phyloP scores from a whole-genome alignment of 1,140 invertebrate species.

The Drosophila orosa region DNA sequence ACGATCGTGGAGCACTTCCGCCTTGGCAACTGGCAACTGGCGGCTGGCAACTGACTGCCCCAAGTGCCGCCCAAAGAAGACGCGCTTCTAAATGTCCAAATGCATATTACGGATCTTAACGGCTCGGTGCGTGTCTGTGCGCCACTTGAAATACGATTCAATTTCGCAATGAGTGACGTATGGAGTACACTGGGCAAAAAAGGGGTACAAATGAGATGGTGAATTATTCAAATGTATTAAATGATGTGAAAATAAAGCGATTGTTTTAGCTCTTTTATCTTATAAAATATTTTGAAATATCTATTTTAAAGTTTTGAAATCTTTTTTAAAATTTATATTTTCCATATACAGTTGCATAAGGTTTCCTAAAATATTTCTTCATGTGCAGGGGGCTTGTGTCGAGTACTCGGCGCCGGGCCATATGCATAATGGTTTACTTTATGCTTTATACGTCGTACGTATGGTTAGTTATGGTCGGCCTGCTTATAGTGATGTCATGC shows the following conservation, averaged over 20 bases:
- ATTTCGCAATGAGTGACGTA: slow-evolving; percentile 58
- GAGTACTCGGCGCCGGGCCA: slow-evolving; percentile 28
- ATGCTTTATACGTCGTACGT: slow-evolving; percentile 32
- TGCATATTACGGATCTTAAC: slow-evolving; percentile 56
- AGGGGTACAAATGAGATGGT: accelerated
- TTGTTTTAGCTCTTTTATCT: too few species aligned
- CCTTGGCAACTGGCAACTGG: slow-evolving; percentile 26
- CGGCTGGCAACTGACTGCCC: slow-evolving; percentile 20
- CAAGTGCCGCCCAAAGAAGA: slow-evolving; percentile 36
- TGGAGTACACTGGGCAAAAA: not conserved
- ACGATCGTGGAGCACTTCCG: slow-evolving; percentile 62
- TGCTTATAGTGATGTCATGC: slow-evolving; percentile 76
- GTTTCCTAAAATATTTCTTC: not conserved
- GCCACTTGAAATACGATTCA: slow-evolving; percentile 76
- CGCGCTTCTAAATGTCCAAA: slow-evolving; percentile 54
- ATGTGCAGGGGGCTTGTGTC: not conserved
- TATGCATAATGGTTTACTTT: slow-evolving; percentile 49
- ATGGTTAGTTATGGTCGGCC: slow-evolving; percentile 71
- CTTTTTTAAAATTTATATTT: not conserved
- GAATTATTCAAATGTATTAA: not conserved
- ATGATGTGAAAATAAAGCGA: too few species aligned
- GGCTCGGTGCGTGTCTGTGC: slow-evolving; percentile 50
- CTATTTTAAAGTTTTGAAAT: too few species aligned
- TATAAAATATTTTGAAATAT: too few species aligned
- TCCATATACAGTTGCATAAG: not conserved